Conservation (phyloP, 2,113 vertebrate species). For the Macquaria australasica region DNA sequence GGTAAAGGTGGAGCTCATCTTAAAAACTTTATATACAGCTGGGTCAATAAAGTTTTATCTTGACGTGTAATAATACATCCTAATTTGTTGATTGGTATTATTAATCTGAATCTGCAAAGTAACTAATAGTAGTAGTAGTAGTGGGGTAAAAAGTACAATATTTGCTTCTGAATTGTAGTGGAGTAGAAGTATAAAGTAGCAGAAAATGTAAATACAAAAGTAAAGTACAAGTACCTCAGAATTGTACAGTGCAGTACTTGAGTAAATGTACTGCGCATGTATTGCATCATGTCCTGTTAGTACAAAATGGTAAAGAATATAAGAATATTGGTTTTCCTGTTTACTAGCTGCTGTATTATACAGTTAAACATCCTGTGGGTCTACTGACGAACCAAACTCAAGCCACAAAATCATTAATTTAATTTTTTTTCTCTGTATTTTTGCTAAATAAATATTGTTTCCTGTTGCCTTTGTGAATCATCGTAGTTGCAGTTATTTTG, state of each 20-base stretch:
- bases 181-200: not conserved
- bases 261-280: not conserved
- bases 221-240: not conserved
- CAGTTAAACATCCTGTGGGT: not conserved
- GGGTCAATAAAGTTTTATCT: no score
- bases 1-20: no score
- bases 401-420: not conserved
- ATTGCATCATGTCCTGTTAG: not conserved
- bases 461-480: not conserved
- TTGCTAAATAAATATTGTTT: not conserved
- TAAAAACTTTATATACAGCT: no score
- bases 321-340: not conserved
- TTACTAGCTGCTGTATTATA: not conserved
- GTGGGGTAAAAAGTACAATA: not conserved
- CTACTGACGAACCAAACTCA: not conserved
- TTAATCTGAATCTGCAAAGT: not conserved
- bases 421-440: not conserved
- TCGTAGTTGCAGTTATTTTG: not conserved
- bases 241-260: not conserved
- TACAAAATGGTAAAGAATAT: not conserved
- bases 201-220: not conserved
- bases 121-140: not conserved
- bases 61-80: no score
- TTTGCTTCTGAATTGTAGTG: not conserved
- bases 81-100: not conserved